Percentiles rank a stretch among this genome's conserved stretches.
Evolutionary conservation across 2,113 vertebrate species (phyloP).

Genomic region (Heloderma charlesbogerti): DNA sequence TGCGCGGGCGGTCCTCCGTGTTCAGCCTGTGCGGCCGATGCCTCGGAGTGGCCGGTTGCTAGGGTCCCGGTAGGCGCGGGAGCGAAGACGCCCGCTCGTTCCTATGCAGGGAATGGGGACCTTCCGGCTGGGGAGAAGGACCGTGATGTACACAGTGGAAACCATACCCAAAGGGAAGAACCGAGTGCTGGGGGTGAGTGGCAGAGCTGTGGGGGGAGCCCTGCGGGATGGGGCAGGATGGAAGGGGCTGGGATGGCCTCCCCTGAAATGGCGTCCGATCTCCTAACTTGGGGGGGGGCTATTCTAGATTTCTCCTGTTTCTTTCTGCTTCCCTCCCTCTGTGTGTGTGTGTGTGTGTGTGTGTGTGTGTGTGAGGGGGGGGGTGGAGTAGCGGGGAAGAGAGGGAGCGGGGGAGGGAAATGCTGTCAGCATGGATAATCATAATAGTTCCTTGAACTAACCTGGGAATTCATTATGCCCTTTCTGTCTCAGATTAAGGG

Average conservation of each 20-base stretch:
- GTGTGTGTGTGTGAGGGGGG: background rate
- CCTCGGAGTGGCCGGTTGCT: background rate
- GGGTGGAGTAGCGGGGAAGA: background rate
- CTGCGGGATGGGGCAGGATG: background rate
- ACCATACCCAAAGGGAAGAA: constrained; percentile 44
- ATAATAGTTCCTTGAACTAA: background rate
- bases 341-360: background rate
- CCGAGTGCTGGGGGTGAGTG: constrained; percentile 42
- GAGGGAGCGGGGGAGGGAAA: background rate
- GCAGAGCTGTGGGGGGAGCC: background rate
- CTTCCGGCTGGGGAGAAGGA: constrained; percentile 39
- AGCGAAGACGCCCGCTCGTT: constrained; percentile 5
- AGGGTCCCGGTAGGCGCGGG: background rate
- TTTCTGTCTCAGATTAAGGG: background rate
- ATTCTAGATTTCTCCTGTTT: background rate
- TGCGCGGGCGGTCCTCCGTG: constrained; percentile 8
- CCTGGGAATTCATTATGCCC: background rate
- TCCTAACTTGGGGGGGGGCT: background rate
- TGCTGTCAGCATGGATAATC: background rate
- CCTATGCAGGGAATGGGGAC: constrained; percentile 43
- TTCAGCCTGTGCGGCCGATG: constrained; percentile 25
- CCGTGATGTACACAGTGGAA: constrained; percentile 44
- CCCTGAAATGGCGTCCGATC: background rate
- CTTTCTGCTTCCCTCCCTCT: background rate
- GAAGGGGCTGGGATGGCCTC: background rate